A percentile compares a stretch with the other conserved stretches of the same genome.
These are phyloP conservation scores for Siderastrea radians DNA, from an alignment of 92 coral and sea anemone species.

Conservation along the genomic window DNA sequence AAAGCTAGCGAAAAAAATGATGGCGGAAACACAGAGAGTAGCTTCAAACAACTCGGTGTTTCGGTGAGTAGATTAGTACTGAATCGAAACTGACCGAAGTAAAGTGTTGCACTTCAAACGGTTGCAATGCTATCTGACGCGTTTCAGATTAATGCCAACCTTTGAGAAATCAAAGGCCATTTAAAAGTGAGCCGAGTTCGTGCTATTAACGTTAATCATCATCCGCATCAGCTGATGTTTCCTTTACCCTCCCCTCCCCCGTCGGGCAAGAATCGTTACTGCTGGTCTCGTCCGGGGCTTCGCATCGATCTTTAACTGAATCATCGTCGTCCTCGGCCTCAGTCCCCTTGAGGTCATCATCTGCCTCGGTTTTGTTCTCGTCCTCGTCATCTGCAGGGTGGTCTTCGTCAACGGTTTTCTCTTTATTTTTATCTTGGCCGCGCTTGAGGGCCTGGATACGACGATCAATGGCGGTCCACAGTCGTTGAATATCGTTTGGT, in stretches of 20 bases:
- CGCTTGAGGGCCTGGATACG: conserved; percentile 93
- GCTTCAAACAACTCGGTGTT: neutral
- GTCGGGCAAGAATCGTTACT: conserved; percentile 75
- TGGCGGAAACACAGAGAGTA: neutral
- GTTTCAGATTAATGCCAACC: neutral
- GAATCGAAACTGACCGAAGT: too few species aligned
- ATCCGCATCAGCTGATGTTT: conserved; percentile 34
- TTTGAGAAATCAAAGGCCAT: neutral
- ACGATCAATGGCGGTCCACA: conserved; percentile 96
- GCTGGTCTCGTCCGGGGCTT: conserved; percentile 65
- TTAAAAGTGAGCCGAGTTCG: neutral
- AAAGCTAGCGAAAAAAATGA: neutral
- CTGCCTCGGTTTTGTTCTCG: conserved; percentile 54
- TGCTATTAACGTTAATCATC: neutral
- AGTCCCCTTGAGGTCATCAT: conserved; percentile 70
- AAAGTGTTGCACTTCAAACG: neutral
- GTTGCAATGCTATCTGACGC: too few species aligned
- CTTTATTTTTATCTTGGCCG: conserved; percentile 50
- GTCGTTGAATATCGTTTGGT: conserved; percentile 90
- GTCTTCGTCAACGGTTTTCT: conserved; percentile 17
- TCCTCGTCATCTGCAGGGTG: conserved; percentile 56
- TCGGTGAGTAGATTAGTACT: neutral
- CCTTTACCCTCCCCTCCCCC: conserved; percentile 31
- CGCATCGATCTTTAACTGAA: conserved; percentile 44
- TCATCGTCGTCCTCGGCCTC: conserved; percentile 65